Evolutionary conservation across 2,113 vertebrate genomes (phyloP), one percentile per base, ranked within the genome.

Genomic region (Zosterops borbonicus): DNA sequence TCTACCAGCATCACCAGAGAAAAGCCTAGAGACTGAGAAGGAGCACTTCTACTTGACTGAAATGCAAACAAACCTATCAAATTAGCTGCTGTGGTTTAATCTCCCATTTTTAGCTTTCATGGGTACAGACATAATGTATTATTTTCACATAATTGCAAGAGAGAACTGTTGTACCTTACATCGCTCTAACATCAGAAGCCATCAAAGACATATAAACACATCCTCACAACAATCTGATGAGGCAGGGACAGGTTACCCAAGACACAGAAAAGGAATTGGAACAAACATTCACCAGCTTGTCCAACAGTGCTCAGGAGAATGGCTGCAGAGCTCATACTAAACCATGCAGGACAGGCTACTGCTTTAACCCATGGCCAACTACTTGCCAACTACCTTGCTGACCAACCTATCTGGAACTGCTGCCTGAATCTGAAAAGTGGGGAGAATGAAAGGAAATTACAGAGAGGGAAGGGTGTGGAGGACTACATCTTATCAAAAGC

Each of bases 381-480:
- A 44, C 44, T 69, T 17, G 19, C 39, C 58, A 55, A 42, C 14
- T 50, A 65, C 33, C 33, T 64, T 79, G 60, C 44, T 49, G 83
- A 69, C 23, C 39, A 87, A 63, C 37, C 50, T 56, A 68, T 28
- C 35, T 49, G 49, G 70, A 88, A 80, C n/a, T 67, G 33, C 12
- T 44, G 9, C 52, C 50, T 9, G 1, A 83, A 73, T 63, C 12
- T 78, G 83, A 41, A 60, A 83, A 86, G n/a, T 50, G 23, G 90
- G 60, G 94, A 97, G 81, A 96, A 97, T 92, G 53, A 41, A 83
- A 94, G 94, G 94, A 95, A 97, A 95, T 82, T 52, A 65, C 82
- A 81, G 42, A 90, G 64, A 83, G 86, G 86, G 77, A 87, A 91
- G 55, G 78, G 75, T 41, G 70, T 77, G 76, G 44, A 83, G n/a